Base-by-base conservation (phyloP, 2,888 invertebrate genomes). In the Druceiella hillmani region DNA sequence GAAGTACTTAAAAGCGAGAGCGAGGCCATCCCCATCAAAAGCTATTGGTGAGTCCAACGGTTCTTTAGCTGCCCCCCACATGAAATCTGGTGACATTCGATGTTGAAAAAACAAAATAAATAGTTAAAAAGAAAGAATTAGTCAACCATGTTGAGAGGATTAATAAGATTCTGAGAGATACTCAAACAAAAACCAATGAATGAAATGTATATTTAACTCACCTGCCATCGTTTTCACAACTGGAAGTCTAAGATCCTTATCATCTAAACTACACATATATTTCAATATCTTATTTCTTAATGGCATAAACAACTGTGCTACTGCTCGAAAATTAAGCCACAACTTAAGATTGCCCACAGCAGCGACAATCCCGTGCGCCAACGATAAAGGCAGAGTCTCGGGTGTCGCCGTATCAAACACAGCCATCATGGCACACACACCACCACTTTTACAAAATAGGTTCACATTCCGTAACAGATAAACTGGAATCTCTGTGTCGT, bases 21-120 rank as follows among this genome's bases (percentile, higher is more conserved):
- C 86, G 24, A 95, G 66, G 1, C 93, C 94, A 57, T 94, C 93
- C 2, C 79, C 76, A 55, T 93, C 93, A 56, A 91, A 92, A n/a
- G 83, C 81, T 17, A 87, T 66, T 2, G 88, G 87, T 1, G 87
- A 80, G 55, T 91, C 90, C 33, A 90, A 65, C 1, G 93, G 92
- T 65, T 94, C 93, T 56, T 93, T 92, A 27, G 93, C 87, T 6
- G 92, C 88, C 46, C 88, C 88, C 93, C 94, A 94, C 80, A 94
- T 92, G 57, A 92, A 90, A 72, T 94, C 90, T 83, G 54, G 17
- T 44, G 17, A 30, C 11, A 25, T 26, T 20, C 22, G 16, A n/a
- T n/a, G 3, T 10, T 15, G 9, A 4, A 28, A 26, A 32, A 35
- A 27, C 4, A 10, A 12, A 12, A 15, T 24, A 2, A 27, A 35